Base-by-base conservation (phyloP, 2,797 vertebrate species). In the Melanotaenia maccullochi region DNA sequence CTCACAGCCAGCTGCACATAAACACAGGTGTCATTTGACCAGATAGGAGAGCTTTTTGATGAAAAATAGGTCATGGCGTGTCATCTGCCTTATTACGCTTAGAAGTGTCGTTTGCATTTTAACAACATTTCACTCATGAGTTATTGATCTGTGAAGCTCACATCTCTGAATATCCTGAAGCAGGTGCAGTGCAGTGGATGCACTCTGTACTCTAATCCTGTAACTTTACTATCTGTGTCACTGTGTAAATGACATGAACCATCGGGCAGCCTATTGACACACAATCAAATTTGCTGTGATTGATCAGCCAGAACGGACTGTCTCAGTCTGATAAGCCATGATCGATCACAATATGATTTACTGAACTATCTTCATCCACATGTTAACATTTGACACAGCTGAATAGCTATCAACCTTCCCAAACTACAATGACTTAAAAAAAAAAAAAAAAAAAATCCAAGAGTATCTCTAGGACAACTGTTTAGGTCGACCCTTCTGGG, bases 131-230 rank as follows among this genome's bases (percentile, higher is more conserved):
- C 44, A 20, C 18, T 49, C 44, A n/a, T n/a, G 44, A 49, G 44
- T 49, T 49, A 49, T n/a, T n/a, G 44, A 49, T 47, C 44, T 47
- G 20, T 47, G 44, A 47, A 47, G 44, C 44, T 47, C 44, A 47
- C 44, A 49, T 20, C 44, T 49, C 20, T 49, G 44, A 49, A 49
- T 9, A 49, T 49, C 44, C 44, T n/a, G 44, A n/a, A 49, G 44
- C 44, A 49, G 44, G 44, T 49, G 44, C 8, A 9, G 44, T 42
- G 40, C 44, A 49, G 18, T n/a, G 44, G 44, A n/a, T 49, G 20
- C n/a, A 9, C 22, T n/a, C 47, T 52, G 6, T 9, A 52, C 49
- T 49, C 47, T 49, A 49, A 49, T 22, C 47, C 47, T 12, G n/a
- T 51, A 22, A 9, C 47, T 49, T 49, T 11, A 20, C 18, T 0